Conservation (phyloP, 2,797 vertebrate species). For the Scyliorhinus canicula region DNA sequence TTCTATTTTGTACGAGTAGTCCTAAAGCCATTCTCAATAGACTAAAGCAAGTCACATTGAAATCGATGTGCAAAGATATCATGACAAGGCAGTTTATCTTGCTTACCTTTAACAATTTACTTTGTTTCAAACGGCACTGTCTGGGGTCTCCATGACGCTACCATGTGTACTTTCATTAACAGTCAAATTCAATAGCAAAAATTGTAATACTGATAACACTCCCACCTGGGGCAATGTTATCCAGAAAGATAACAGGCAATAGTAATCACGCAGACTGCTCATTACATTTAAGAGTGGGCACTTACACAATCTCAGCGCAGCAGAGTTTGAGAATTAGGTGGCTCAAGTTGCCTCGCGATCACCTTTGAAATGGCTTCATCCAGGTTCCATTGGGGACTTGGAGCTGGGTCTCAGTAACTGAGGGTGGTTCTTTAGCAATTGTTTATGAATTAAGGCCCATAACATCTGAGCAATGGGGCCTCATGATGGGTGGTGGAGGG, state of each 20-base stretch:
- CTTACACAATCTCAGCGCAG: background rate
- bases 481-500: too few relatives aligned
- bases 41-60: conserved; percentile 20
- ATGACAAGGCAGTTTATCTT: too few relatives aligned
- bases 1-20: too few relatives aligned
- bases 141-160: background rate
- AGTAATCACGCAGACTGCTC: background rate
- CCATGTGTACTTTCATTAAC: background rate
- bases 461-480: too few relatives aligned
- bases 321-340: background rate
- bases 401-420: background rate
- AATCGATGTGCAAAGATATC: background rate
- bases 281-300: background rate
- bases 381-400: background rate
- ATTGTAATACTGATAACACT: background rate
- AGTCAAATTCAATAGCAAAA: background rate
- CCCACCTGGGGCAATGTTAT: background rate
- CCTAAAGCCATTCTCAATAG: background rate
- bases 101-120: background rate
- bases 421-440: background rate
- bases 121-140: background rate
- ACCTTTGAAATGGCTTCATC: background rate
- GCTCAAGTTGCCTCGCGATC: background rate
- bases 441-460: background rate
- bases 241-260: background rate